Evolutionary conservation across 2,113 vertebrate species (phyloP).

Genomic region (Clupea harengus): DNA sequence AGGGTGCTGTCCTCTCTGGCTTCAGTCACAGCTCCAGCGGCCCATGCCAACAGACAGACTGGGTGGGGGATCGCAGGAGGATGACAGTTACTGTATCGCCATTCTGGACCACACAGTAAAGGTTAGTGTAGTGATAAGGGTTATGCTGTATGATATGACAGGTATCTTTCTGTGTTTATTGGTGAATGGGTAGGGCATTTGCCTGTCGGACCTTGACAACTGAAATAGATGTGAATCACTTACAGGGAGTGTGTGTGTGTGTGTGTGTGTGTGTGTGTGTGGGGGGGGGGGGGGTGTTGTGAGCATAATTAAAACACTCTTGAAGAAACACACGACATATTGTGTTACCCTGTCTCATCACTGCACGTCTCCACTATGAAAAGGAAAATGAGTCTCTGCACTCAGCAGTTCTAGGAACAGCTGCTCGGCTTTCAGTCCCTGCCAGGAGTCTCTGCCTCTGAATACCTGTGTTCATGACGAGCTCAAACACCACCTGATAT

Average conservation of each 20-base stretch:
- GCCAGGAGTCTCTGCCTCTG: no score
- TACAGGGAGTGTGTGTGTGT: background rate
- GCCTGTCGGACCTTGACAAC: background rate
- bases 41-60: background rate
- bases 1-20: slow-evolving; percentile 38
- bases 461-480: no score
- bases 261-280: background rate
- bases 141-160: background rate
- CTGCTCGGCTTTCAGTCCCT: no score
- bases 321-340: no score
- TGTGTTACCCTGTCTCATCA: no score
- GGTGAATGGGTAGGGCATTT: background rate
- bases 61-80: background rate
- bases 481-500: no score
- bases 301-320: no score
- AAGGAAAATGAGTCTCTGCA: no score
- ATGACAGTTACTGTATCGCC: background rate
- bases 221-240: background rate
- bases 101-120: background rate
- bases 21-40: slow-evolving; percentile 23
- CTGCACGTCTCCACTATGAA: no score
- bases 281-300: no score
- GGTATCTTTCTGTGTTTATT: background rate
- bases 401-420: no score
- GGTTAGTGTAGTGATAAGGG: background rate